phyloP scores from a whole-genome alignment of 2,888 invertebrate species.

The Nephrotoma guestfalica region DNA sequence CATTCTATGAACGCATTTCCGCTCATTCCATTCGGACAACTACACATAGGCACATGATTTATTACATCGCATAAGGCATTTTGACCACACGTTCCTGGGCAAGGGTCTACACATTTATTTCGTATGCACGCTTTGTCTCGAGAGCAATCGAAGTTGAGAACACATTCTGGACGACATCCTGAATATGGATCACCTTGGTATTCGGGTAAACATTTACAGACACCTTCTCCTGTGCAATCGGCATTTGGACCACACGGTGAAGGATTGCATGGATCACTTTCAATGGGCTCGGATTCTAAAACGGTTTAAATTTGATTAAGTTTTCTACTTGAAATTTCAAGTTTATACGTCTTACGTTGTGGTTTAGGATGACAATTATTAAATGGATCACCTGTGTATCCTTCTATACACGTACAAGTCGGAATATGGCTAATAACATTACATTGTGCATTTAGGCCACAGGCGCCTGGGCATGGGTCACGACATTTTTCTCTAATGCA shows the following conservation, averaged over 20 bases:
- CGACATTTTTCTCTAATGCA: slow-evolving; percentile 63
- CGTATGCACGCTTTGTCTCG: slow-evolving; percentile 53
- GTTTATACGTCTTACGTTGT: slow-evolving; percentile 20
- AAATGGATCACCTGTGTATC: slow-evolving; percentile 65
- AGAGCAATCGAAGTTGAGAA: slow-evolving; percentile 55
- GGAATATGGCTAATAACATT: slow-evolving; percentile 57
- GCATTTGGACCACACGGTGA: slow-evolving; percentile 51
- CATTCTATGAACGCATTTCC: slow-evolving; percentile 62
- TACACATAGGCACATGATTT: slow-evolving; percentile 63
- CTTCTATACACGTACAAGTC: slow-evolving; percentile 53
- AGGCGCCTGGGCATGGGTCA: slow-evolving; percentile 70
- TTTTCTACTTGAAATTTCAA: not conserved
- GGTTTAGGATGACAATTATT: slow-evolving; percentile 39
- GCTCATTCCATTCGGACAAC: slow-evolving; percentile 50
- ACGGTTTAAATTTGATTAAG: not conserved
- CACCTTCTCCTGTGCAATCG: slow-evolving; percentile 41
- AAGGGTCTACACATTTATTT: slow-evolving; percentile 57
- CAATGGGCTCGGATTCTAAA: not conserved
- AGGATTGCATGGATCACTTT: slow-evolving; percentile 40
- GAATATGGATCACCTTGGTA: slow-evolving; percentile 54
- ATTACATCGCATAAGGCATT: slow-evolving; percentile 58
- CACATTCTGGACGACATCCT: slow-evolving; percentile 57
- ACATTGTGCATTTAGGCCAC: slow-evolving; percentile 49
- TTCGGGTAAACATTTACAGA: slow-evolving; percentile 49
- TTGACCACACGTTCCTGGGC: slow-evolving; percentile 58